These are phyloP conservation scores for Ectemnius lituratus DNA, from an alignment of 2,888 invertebrate species.

Conservation along the genomic window DNA sequence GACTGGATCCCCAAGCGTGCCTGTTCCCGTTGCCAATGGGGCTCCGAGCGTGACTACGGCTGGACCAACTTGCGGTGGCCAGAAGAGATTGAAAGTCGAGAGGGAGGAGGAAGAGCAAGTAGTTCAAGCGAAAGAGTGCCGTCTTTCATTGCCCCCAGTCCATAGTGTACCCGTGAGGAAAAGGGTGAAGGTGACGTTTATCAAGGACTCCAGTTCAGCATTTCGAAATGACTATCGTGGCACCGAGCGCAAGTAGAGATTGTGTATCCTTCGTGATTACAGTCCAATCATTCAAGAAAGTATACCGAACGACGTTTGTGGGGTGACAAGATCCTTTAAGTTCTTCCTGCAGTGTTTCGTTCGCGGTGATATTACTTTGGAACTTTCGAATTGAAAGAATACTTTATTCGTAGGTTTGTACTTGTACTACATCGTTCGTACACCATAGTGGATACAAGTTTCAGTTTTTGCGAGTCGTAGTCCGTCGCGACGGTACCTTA, in stretches of 20 bases:
- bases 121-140: conserved; percentile 32
- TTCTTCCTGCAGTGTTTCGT: not conserved
- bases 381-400: conserved; percentile 41
- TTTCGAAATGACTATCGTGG: conserved; percentile 53
- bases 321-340: not conserved
- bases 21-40: conserved; percentile 20
- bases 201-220: conserved; percentile 51
- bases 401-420: conserved; percentile 49
- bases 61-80: conserved; percentile 34
- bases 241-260: conserved; percentile 44
- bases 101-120: conserved; percentile 59
- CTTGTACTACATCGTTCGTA: conserved; percentile 40
- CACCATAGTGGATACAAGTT: conserved; percentile 25
- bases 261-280: not conserved
- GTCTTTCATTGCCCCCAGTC: conserved; percentile 24
- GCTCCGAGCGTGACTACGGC: conserved; percentile 23
- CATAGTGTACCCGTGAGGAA: conserved; percentile 53
- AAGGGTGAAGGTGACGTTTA: conserved; percentile 50
- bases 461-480: conserved; percentile 7
- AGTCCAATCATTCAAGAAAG: conserved; percentile 1
- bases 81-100: conserved; percentile 61
- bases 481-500: conserved; percentile 1
- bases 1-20: conserved; percentile 36
- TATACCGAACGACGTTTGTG: not conserved
- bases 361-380: not conserved